Percentiles rank a stretch among this genome's conserved stretches.
Conservation (phyloP, 2,888 invertebrate species). For the Chloroclystis v-ata region DNA sequence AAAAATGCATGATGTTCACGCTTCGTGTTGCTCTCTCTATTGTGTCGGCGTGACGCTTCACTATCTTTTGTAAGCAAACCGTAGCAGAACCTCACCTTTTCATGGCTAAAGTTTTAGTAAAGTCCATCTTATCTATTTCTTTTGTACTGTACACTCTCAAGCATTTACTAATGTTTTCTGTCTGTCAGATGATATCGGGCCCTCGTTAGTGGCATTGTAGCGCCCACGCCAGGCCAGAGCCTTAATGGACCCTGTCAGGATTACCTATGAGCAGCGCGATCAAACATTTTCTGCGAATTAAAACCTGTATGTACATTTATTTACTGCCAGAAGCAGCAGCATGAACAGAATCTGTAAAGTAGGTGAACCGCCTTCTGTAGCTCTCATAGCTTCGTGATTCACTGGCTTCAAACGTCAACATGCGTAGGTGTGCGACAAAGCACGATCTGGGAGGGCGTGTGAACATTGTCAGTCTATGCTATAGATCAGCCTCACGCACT, state of each 20-base stretch:
- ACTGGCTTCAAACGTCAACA: slow-evolving; percentile 39
- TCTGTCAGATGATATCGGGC: slow-evolving; percentile 66
- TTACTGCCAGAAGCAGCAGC: slow-evolving; percentile 29
- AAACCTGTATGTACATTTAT: slow-evolving; percentile 43
- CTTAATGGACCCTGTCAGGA: slow-evolving; percentile 60
- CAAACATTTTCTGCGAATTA: slow-evolving; percentile 44
- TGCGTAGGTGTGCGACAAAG: slow-evolving; percentile 57
- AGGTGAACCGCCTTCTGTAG: slow-evolving; percentile 3
- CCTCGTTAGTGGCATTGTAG: slow-evolving; percentile 71
- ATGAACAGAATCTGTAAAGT: slow-evolving; percentile 16
- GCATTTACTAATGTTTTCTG: slow-evolving; percentile 63
- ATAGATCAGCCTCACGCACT: slow-evolving; percentile 62
- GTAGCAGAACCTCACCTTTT: slow-evolving; percentile 51
- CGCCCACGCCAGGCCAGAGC: slow-evolving; percentile 54
- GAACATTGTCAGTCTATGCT: slow-evolving; percentile 44
- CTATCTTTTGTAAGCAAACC: slow-evolving; percentile 58
- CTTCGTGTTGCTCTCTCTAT: slow-evolving; percentile 65
- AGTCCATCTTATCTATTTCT: slow-evolving; percentile 50
- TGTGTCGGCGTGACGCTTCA: slow-evolving; percentile 65
- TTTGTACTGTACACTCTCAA: slow-evolving; percentile 45
- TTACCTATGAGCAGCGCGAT: slow-evolving; percentile 53
- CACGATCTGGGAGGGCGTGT: slow-evolving; percentile 56
- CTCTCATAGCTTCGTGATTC: slow-evolving; percentile 44
- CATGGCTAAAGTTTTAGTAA: slow-evolving; percentile 52
- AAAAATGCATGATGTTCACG: slow-evolving; percentile 64